phyloP scores from a whole-genome alignment of 2,888 invertebrate genomes.

The Eumacrocentrus americanus region DNA sequence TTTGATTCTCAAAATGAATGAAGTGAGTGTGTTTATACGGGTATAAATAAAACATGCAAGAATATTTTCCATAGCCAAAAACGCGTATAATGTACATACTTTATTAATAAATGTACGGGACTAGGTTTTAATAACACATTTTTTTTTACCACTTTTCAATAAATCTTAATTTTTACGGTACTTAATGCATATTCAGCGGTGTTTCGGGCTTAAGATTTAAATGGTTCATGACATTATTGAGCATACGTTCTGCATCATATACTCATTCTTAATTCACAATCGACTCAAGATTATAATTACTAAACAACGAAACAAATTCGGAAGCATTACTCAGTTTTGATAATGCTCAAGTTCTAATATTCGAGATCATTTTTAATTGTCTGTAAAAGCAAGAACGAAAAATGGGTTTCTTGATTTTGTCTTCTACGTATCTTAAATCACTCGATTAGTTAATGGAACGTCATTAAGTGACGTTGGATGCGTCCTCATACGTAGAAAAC shows the following conservation, averaged over 20 bases:
- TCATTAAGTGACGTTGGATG: constrained; percentile 7
- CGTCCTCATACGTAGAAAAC: constrained; percentile 40
- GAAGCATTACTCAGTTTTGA: constrained; percentile 12
- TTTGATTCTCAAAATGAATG: constrained; percentile 21
- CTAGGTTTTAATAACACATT: constrained; percentile 35
- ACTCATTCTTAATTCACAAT: background rate
- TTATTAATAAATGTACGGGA: constrained; percentile 42
- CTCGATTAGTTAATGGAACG: background rate
- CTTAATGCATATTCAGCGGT: constrained; percentile 7
- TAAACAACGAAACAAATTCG: constrained; percentile 1
- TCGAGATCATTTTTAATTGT: constrained; percentile 21
- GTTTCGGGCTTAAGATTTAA: background rate
- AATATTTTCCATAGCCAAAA: constrained; percentile 29
- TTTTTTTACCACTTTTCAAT: constrained; percentile 41
- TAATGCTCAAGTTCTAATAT: constrained; percentile 10
- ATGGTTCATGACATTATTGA: background rate
- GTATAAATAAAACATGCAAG: constrained; percentile 25
- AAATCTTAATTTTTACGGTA: constrained; percentile 1
- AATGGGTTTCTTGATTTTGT: background rate
- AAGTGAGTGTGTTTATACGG: no score
- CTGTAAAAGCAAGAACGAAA: no score
- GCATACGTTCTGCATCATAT: constrained; percentile 7
- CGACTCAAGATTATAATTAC: background rate
- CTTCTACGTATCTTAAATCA: background rate
- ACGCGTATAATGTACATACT: constrained; percentile 52